These are phyloP conservation scores for Platysternon megacephalum DNA, from an alignment of 2,113 vertebrate species.

Conservation along the genomic window DNA sequence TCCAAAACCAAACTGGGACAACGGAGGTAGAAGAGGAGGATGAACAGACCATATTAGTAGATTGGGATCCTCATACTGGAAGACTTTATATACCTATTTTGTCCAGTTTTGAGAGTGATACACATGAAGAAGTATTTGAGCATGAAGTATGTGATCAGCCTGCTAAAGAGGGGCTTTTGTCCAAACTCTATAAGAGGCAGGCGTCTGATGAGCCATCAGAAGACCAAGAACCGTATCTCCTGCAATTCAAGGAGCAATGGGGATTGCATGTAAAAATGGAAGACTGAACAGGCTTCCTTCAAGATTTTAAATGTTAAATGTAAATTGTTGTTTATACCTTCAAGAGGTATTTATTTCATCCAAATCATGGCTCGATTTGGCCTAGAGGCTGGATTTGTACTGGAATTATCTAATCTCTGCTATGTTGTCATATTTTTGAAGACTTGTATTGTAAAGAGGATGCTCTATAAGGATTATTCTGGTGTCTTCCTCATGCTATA, in stretches of 20 bases:
- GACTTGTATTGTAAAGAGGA: not conserved
- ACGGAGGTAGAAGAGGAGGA: conserved; percentile 6
- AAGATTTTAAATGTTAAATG: not conserved
- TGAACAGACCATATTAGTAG: conserved; percentile 52
- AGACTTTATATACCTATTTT: conserved; percentile 75
- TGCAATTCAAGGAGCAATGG: conserved; percentile 82
- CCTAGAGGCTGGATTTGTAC: not conserved
- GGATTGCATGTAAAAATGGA: conserved; percentile 76
- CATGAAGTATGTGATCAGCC: not conserved
- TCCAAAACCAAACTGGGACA: not conserved
- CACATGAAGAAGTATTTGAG: not conserved
- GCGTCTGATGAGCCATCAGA: conserved; percentile 33
- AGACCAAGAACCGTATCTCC: conserved; percentile 69
- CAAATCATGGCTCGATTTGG: not conserved
- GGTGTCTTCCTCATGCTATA: not conserved
- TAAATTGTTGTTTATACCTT: not conserved
- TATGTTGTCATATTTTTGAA: not conserved
- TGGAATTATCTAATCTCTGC: not conserved
- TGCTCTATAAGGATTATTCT: not conserved
- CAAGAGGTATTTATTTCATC: not conserved
- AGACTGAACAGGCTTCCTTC: conserved; percentile 45
- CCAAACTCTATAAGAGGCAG: conserved; percentile 67
- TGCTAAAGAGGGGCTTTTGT: conserved; percentile 58
- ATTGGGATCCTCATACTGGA: conserved; percentile 78
- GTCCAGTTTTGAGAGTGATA: conserved; percentile 24